Percentiles rank a stretch among this genome's conserved stretches.
Conservation (phyloP, 2,113 vertebrate species). For the Emydocephalus ijimae region DNA sequence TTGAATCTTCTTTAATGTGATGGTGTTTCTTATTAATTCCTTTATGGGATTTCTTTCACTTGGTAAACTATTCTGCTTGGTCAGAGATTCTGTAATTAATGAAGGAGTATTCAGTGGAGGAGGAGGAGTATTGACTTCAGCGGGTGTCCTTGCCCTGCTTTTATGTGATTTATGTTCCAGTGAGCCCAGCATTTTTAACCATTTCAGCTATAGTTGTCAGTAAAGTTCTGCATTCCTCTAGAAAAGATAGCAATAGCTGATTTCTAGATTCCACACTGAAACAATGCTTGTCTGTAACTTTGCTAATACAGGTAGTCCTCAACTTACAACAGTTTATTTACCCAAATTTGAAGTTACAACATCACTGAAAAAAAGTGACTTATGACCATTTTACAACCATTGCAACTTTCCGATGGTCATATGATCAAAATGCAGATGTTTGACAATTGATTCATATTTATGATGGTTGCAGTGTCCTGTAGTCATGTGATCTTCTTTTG, state of each 20-base stretch:
- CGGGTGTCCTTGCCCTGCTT: not conserved
- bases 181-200: not conserved
- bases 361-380: not conserved
- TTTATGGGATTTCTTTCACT: not conserved
- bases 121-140: not conserved
- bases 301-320: not conserved
- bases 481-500: not conserved
- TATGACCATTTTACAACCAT: not conserved
- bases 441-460: not conserved
- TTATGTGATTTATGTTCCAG: not conserved
- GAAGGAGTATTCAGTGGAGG: not conserved
- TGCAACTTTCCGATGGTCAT: not conserved
- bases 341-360: not conserved
- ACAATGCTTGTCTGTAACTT: not conserved
- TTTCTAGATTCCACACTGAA: not conserved
- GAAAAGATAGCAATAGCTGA: not conserved
- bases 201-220: not conserved
- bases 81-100: not conserved
- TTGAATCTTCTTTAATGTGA: not conserved
- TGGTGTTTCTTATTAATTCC: not conserved
- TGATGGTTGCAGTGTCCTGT: not conserved
- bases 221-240: not conserved
- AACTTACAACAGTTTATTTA: not conserved
- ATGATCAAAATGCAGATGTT: not conserved
- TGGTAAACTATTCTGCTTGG: not conserved